Percentiles rank a stretch among this genome's conserved stretches.
These are phyloP conservation scores for Umimayanthus kanabou DNA, from an alignment of 92 coral and sea anemone genomes.

Conservation along the genomic window DNA sequence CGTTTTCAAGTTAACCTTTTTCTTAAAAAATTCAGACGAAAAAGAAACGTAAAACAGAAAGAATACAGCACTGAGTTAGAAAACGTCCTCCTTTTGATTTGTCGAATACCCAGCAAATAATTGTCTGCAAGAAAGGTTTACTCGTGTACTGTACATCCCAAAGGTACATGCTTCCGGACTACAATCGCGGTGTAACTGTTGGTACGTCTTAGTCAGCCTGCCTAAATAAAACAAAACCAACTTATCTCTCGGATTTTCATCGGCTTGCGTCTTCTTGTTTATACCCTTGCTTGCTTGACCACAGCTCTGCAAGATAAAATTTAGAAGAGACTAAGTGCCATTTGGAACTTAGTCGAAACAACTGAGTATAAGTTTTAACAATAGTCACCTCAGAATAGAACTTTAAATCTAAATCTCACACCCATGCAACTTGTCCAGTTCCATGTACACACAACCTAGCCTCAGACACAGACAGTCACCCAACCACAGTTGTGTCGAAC, in stretches of 20 bases:
- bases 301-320: constrained; percentile 8
- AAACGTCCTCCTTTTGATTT: too few species aligned
- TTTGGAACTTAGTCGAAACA: background rate
- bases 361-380: background rate
- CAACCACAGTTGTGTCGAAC: too few species aligned
- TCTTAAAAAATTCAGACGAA: background rate
- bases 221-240: background rate
- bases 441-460: too few species aligned
- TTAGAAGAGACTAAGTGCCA: constrained; percentile 2
- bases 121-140: too few species aligned
- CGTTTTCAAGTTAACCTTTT: background rate
- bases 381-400: background rate
- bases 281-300: constrained; percentile 4
- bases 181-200: background rate
- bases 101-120: too few species aligned
- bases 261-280: background rate
- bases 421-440: background rate
- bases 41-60: background rate
- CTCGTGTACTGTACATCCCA: too few species aligned
- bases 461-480: too few species aligned
- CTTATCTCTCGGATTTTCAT: background rate
- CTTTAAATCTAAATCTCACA: background rate
- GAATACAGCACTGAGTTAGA: too few species aligned
- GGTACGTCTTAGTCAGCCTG: background rate
- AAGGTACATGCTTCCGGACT: background rate